Evolutionary conservation across 2,797 vertebrate species (phyloP).

Genomic region (Hybognathus amarus): DNA sequence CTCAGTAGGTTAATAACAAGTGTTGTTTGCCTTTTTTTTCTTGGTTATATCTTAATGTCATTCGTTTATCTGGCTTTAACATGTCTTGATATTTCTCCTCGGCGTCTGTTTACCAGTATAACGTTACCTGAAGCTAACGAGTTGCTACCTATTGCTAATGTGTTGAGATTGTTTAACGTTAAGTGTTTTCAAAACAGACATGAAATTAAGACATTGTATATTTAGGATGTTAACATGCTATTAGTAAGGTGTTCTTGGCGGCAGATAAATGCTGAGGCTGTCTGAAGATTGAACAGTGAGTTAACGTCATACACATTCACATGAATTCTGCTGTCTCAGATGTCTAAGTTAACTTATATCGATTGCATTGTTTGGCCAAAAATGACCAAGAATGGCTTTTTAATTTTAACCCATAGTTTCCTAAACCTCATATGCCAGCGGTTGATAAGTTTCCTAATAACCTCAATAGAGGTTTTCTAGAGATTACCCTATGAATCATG

Average conservation of each 20-base stretch:
- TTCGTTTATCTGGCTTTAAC: neutral
- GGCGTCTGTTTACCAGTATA: neutral
- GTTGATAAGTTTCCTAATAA: neutral
- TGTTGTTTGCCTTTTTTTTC: neutral
- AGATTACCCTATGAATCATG: neutral
- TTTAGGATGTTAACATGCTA: neutral
- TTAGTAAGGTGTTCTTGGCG: neutral
- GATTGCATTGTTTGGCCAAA: neutral
- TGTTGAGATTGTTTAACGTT: no score
- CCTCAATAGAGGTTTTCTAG: neutral
- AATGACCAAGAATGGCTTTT: neutral
- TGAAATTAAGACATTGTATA: neutral
- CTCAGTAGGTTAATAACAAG: neutral
- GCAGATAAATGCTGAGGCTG: neutral
- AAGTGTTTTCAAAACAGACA: neutral
- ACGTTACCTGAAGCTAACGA: slow-evolving; percentile 19
- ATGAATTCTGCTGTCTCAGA: slow-evolving; percentile 17
- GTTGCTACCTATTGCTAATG: slow-evolving; percentile 27
- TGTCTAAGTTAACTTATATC: neutral
- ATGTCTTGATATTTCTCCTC: neutral
- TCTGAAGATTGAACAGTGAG: neutral
- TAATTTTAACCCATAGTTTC: neutral
- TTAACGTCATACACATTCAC: neutral
- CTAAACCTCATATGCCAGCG: neutral
- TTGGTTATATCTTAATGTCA: neutral